Percentiles rank a stretch among this genome's conserved stretches.
Evolutionary conservation across 1,140 invertebrate genomes (phyloP).

Genomic region (Himalopsyche phryganea): DNA sequence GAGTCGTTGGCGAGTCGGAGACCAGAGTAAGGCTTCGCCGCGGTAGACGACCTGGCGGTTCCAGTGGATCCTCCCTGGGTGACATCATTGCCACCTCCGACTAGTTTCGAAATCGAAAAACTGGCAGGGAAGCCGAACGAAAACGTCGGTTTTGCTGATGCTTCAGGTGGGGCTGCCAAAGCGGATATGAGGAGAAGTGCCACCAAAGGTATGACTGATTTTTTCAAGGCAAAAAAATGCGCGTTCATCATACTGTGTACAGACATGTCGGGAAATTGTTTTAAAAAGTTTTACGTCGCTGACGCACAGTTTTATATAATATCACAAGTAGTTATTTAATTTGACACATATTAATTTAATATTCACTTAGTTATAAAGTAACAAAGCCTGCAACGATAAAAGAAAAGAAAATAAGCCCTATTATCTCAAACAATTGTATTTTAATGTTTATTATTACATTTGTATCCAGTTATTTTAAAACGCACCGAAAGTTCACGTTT

Average conservation of each 20-base stretch:
- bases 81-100: slow-evolving; percentile 38
- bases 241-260: not conserved
- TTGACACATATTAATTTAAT: too few species aligned
- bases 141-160: slow-evolving; percentile 50
- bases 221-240: slow-evolving; percentile 35
- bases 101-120: slow-evolving; percentile 45
- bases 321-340: not conserved
- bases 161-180: slow-evolving; percentile 43
- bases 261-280: not conserved
- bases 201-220: slow-evolving; percentile 42
- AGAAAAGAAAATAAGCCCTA: too few species aligned
- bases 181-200: slow-evolving; percentile 44
- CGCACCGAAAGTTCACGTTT: too few species aligned
- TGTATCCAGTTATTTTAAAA: too few species aligned
- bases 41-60: slow-evolving; percentile 39
- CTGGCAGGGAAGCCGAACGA: slow-evolving; percentile 48
- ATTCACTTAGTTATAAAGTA: too few species aligned
- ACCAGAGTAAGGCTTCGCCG: slow-evolving; percentile 58
- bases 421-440: too few species aligned
- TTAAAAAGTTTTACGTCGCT: not conserved
- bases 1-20: slow-evolving; percentile 59
- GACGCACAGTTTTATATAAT: not conserved
- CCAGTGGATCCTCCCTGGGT: slow-evolving; percentile 35
- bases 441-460: too few species aligned
- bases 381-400: too few species aligned